A percentile compares a stretch with the other conserved stretches of the same genome.
phyloP scores from a whole-genome alignment of 1,140 invertebrate genomes.

The Drosophila quadrilineata region DNA sequence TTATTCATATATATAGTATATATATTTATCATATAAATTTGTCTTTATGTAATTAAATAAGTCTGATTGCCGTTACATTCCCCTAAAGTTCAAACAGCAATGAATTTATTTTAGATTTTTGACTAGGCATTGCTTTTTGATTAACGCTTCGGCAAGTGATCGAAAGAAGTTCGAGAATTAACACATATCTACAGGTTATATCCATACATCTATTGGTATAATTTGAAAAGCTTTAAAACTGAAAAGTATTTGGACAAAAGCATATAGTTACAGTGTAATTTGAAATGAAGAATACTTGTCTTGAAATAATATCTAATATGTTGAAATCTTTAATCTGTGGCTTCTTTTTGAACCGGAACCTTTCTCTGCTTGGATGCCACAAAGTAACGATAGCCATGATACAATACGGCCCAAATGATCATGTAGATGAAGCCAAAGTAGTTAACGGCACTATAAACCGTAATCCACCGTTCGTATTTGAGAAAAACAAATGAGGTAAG shows the following conservation, averaged over 20 bases:
- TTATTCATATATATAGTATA: slow-evolving; percentile 27
- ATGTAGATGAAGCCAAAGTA: slow-evolving; percentile 86
- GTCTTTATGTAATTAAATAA: slow-evolving; percentile 53
- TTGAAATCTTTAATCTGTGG: slow-evolving; percentile 32
- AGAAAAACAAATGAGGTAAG: slow-evolving; percentile 90
- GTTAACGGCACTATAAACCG: slow-evolving; percentile 84
- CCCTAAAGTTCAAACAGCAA: slow-evolving; percentile 17
- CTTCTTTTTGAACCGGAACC: background rate
- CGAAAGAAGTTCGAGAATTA: slow-evolving; percentile 11
- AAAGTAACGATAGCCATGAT: slow-evolving; percentile 31
- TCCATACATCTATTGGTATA: background rate
- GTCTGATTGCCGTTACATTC: slow-evolving; percentile 15
- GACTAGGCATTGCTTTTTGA: slow-evolving; percentile 26
- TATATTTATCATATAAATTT: slow-evolving; percentile 46
- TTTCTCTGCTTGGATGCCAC: background rate
- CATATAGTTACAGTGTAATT: too few species aligned
- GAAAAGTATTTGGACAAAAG: background rate
- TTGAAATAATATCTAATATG: too few species aligned
- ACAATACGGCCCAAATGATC: slow-evolving; percentile 82
- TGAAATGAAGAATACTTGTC: too few species aligned
- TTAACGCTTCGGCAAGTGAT: slow-evolving; percentile 25
- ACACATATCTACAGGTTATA: slow-evolving; percentile 32
- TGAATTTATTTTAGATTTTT: slow-evolving; percentile 12
- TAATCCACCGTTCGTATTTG: slow-evolving; percentile 85
- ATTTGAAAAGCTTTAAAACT: background rate